Base-by-base conservation (phyloP, 1,140 invertebrate genomes). In the Chironomus tepperi region DNA sequence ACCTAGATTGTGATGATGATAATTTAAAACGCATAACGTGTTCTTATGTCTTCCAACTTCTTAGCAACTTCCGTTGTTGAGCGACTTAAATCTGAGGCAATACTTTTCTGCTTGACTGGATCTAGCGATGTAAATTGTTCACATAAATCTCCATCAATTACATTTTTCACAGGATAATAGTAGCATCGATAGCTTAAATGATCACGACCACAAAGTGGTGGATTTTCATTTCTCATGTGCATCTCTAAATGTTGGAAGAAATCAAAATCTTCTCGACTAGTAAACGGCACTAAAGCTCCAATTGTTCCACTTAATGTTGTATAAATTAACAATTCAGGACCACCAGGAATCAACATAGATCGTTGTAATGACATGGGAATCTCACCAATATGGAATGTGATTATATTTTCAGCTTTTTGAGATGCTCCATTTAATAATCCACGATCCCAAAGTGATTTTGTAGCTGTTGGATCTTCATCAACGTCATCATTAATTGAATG, bases 191-290 rank as follows among this genome's bases (percentile, higher is more conserved):
- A 99, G 0, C 96, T 96, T 1, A 99, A 85, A 84, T 99, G 98
- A 85, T 99, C 98, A 19, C 98, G 85, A 1, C 98, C 98, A 85
- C 96, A 98, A 0, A 99, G 82, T 0, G 98, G 97, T 0, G 95
- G 88, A 83, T 98, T 94, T 83, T 99, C 97, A 73, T 94, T 95
- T 65, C 98, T 85, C 96, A 99, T 97, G 82, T 99, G 97, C 98
- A 99, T 99, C 83, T 99, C 98, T 74, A 99, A 84, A 85, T 99
- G 95, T 83, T 99, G 97, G 84, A 99, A 99, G 80, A 99, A 99
- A 80, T 99, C 97, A 78, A 97, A 96, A 83, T 99, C 97, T 86
- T 99, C 98, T 79, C 97, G 91, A 42, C 96, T 98, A 0, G 96
- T 97, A 78, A 99, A 99, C 0, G 98, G 97, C 10, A 99, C 93